Conservation (phyloP, 2,113 vertebrate genomes). For the Datnioides undecimradiatus region DNA sequence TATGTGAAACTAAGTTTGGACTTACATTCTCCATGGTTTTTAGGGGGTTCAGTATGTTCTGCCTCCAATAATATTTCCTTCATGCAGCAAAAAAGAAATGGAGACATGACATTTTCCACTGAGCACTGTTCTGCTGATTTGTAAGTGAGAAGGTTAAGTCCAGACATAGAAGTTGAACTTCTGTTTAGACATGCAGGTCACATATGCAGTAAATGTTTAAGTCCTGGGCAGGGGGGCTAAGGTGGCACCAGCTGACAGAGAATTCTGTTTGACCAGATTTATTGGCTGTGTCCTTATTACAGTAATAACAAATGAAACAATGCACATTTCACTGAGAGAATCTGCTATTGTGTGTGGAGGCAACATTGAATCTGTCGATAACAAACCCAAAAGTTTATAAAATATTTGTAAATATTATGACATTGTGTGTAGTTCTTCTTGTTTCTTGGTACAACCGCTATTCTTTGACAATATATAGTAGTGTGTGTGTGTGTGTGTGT, state of each 20-base stretch:
- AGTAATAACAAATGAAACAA: too few relatives aligned
- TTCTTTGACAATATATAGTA: too few relatives aligned
- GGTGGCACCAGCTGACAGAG: too few relatives aligned
- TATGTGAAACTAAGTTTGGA: constrained; percentile 17
- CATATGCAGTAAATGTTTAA: background rate
- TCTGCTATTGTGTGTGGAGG: too few relatives aligned
- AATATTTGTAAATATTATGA: too few relatives aligned
- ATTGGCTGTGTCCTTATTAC: background rate
- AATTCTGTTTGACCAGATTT: background rate
- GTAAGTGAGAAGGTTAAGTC: background rate
- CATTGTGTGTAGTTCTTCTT: too few relatives aligned
- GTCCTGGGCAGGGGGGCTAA: too few relatives aligned
- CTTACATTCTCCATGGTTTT: constrained; percentile 32
- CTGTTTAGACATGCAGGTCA: background rate
- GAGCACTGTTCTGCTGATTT: background rate
- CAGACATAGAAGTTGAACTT: background rate
- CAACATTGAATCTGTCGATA: too few relatives aligned
- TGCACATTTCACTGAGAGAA: background rate
- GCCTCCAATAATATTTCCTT: constrained; percentile 9
- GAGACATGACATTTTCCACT: constrained; percentile 4
- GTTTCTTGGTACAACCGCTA: too few relatives aligned
- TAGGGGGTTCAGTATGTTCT: constrained; percentile 16
- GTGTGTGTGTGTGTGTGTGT: too few relatives aligned
- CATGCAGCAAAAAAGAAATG: constrained; percentile 1
- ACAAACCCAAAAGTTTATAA: too few relatives aligned